These are phyloP conservation scores for Gasterosteus aculeatus DNA, from an alignment of 2,113 vertebrate genomes.

Conservation along the genomic window DNA sequence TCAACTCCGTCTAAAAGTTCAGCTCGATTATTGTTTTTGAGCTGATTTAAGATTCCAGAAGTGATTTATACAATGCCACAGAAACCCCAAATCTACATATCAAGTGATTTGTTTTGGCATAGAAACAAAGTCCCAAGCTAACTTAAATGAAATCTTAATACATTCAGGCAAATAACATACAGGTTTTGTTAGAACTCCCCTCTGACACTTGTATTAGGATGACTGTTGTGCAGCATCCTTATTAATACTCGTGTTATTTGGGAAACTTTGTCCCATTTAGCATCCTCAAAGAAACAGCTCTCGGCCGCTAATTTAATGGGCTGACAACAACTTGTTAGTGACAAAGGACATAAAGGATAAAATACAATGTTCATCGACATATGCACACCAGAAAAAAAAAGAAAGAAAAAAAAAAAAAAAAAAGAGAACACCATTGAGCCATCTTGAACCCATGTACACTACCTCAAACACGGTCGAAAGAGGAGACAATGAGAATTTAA, in stretches of 20 bases:
- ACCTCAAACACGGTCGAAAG: slow-evolving; percentile 4
- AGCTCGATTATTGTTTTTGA: not conserved
- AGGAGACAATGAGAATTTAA: slow-evolving; percentile 35
- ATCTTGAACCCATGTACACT: not conserved
- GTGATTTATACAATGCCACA: not conserved
- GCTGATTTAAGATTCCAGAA: not conserved
- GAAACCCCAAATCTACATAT: not conserved
- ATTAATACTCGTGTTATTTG: not conserved
- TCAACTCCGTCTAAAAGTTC: slow-evolving; percentile 16
- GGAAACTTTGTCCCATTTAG: not conserved
- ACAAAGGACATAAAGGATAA: not conserved
- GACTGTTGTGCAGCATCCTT: not conserved
- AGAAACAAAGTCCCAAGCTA: not conserved
- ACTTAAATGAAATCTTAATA: not conserved
- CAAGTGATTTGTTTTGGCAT: not conserved
- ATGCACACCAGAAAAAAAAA: not conserved
- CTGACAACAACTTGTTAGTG: not conserved
- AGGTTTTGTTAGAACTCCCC: not conserved
- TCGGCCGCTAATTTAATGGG: not conserved
- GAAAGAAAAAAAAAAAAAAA: not conserved
- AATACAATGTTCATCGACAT: not conserved
- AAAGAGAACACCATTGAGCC: not conserved
- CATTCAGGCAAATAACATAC: not conserved
- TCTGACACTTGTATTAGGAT: not conserved
- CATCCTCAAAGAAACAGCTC: not conserved